A percentile compares a stretch with the other conserved stretches of the same genome.
Conservation (phyloP, 2,113 vertebrate species). For the Ariopsis seemanni region DNA sequence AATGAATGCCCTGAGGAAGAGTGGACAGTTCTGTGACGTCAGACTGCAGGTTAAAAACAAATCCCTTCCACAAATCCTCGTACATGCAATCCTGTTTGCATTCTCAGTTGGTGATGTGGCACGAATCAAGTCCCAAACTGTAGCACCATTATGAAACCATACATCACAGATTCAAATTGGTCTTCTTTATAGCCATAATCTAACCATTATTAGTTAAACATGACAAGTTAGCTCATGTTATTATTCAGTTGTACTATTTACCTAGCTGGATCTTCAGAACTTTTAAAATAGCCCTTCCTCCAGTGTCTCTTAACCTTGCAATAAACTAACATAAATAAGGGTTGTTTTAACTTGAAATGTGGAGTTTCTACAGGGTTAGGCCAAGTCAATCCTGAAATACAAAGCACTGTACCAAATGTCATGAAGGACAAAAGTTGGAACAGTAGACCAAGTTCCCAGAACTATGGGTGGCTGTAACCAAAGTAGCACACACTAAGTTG, state of each 20-base stretch:
- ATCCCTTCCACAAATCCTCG: background rate
- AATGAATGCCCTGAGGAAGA: conserved; percentile 97
- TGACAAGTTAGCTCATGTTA: no score
- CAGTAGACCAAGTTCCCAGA: conserved; percentile 14
- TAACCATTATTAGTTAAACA: background rate
- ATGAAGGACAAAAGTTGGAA: background rate
- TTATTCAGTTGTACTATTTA: no score
- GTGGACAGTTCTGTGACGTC: conserved; percentile 97
- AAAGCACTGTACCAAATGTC: background rate
- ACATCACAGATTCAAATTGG: no score
- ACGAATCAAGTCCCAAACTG: no score
- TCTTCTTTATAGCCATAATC: background rate
- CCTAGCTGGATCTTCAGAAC: no score
- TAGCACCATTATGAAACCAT: no score
- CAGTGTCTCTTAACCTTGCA: no score
- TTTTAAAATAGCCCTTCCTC: background rate
- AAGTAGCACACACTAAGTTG: background rate
- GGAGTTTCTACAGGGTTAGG: background rate
- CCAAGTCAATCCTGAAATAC: background rate
- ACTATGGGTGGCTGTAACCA: conserved; percentile 19
- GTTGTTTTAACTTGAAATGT: background rate
- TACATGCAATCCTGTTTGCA: background rate
- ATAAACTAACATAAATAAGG: background rate
- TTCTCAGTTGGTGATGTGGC: background rate
- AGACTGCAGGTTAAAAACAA: conserved; percentile 86